Conservation (phyloP, 2,888 invertebrate species). For the Pandemis heparana region DNA sequence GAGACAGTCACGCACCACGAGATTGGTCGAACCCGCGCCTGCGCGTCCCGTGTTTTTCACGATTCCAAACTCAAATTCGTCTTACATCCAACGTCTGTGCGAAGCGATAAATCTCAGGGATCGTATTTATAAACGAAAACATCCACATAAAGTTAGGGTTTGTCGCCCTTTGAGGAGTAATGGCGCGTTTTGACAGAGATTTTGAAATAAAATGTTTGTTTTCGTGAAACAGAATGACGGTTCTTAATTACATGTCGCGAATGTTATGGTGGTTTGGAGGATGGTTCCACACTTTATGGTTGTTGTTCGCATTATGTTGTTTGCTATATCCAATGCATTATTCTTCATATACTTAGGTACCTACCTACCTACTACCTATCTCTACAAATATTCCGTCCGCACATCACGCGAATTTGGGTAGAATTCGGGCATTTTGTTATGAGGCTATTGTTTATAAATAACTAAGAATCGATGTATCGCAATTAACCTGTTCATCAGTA, state of each 20-base stretch:
- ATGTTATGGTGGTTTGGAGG: neutral
- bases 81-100: slow-evolving; percentile 55
- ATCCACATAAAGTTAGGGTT: slow-evolving; percentile 47
- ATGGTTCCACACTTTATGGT: neutral
- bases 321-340: too few species aligned
- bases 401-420: neutral
- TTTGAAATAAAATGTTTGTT: neutral
- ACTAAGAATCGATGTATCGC: too few species aligned
- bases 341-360: neutral
- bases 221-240: slow-evolving; percentile 1
- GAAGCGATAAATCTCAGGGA: slow-evolving; percentile 67
- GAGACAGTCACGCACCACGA: slow-evolving; percentile 62
- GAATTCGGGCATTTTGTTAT: too few species aligned
- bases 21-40: slow-evolving; percentile 72
- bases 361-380: too few species aligned
- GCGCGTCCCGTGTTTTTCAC: slow-evolving; percentile 72
- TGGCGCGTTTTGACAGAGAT: slow-evolving; percentile 25
- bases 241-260: neutral
- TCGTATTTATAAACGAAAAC: slow-evolving; percentile 62
- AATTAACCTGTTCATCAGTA: too few species aligned
- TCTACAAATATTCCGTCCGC: neutral
- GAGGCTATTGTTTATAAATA: too few species aligned
- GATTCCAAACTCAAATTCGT: slow-evolving; percentile 67
- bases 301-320: neutral
- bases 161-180: slow-evolving; percentile 19